A percentile compares a stretch with the other conserved stretches of the same genome.
Conservation (phyloP, 2,888 invertebrate genomes). For the Lycocerus yunnanus region DNA sequence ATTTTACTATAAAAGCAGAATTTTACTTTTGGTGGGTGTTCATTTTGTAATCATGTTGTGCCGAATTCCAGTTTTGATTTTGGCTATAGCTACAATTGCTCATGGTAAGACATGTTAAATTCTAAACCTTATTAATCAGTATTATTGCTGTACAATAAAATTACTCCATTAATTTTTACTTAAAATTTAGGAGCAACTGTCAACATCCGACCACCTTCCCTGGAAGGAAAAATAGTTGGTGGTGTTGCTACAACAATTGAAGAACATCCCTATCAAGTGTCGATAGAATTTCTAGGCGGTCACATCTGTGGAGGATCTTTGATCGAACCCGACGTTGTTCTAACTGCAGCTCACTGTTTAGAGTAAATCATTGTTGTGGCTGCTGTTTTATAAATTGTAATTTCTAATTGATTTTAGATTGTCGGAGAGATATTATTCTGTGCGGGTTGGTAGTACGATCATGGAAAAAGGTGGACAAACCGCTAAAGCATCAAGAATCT, state of each 20-base stretch:
- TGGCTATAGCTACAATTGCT: neutral
- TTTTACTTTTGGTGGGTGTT: neutral
- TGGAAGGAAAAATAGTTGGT: neutral
- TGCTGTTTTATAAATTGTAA: neutral
- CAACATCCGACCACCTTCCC: neutral
- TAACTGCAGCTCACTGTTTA: slow-evolving; percentile 1
- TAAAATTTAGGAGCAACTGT: neutral
- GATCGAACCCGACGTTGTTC: neutral
- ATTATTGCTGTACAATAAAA: too few relatives aligned
- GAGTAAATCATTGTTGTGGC: neutral
- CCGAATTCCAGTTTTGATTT: neutral
- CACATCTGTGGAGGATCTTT: slow-evolving; percentile 1
- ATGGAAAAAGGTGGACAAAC: neutral
- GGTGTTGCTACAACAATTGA: neutral
- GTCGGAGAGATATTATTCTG: neutral
- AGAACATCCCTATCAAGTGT: slow-evolving; percentile 1
- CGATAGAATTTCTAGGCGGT: neutral
- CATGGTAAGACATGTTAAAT: neutral
- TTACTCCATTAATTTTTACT: neutral
- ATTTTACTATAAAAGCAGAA: neutral
- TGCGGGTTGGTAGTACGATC: neutral
- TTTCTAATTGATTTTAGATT: neutral
- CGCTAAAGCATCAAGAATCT: neutral
- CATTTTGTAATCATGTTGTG: neutral
- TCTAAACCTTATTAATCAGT: neutral